Conservation (phyloP, 2,888 invertebrate species). For the Osmoderma eremita region DNA sequence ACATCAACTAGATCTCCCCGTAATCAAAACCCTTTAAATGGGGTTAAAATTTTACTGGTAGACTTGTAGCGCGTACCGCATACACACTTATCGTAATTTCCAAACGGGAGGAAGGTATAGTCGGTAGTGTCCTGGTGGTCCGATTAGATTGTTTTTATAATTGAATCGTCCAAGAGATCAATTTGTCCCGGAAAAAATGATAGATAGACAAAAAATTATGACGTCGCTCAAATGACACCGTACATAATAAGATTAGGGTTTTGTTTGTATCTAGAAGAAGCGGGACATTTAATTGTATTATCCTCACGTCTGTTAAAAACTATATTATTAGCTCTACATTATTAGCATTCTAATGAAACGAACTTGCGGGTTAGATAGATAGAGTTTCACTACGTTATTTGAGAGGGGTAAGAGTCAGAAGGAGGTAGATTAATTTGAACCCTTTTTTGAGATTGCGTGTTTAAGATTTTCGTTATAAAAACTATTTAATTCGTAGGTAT, state of each 20-base stretch:
- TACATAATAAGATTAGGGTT: slow-evolving; percentile 35
- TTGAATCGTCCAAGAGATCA: slow-evolving; percentile 31
- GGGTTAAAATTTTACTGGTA: slow-evolving; percentile 33
- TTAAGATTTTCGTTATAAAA: slow-evolving; percentile 17
- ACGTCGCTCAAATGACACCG: slow-evolving; percentile 39
- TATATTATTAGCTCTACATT: slow-evolving; percentile 17
- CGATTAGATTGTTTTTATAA: slow-evolving; percentile 42
- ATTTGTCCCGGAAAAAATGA: slow-evolving; percentile 29
- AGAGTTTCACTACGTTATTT: background rate
- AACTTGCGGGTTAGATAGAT: background rate
- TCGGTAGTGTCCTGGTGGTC: slow-evolving; percentile 29
- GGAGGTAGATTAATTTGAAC: slow-evolving; percentile 20
- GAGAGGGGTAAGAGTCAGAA: slow-evolving; percentile 5
- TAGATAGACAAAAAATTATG: slow-evolving; percentile 30
- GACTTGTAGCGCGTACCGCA: slow-evolving; percentile 3
- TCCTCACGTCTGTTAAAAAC: slow-evolving; percentile 9
- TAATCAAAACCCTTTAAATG: slow-evolving; percentile 28
- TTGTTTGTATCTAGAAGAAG: slow-evolving; percentile 12
- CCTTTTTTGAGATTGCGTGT: slow-evolving; percentile 17
- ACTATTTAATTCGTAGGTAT: slow-evolving; percentile 32
- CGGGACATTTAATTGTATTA: slow-evolving; percentile 30
- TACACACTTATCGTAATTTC: background rate
- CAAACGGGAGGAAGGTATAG: slow-evolving; percentile 1
- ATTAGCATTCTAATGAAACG: slow-evolving; percentile 4
- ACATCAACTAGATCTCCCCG: slow-evolving; percentile 29